phyloP scores from a whole-genome alignment of 2,113 vertebrate species.

The Sardina pilchardus region DNA sequence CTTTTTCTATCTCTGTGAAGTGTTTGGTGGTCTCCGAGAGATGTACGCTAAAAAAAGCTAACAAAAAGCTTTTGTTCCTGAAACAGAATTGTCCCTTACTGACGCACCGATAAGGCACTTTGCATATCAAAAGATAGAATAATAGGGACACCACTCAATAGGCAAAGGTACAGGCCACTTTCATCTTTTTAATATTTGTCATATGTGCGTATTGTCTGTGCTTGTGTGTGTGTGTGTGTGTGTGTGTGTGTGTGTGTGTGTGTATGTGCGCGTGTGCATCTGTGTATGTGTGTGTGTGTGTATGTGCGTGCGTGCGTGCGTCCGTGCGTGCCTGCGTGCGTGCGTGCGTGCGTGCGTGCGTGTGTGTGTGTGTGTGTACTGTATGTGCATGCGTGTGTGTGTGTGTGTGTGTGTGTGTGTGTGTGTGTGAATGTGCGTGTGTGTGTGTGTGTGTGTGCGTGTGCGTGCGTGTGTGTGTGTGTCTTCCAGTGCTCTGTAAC shows the following conservation, averaged over 20 bases:
- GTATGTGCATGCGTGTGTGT: neutral
- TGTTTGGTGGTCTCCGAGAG: neutral
- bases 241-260: neutral
- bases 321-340: conserved; percentile 18
- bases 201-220: neutral
- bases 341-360: neutral
- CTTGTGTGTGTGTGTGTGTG: neutral
- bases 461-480: neutral
- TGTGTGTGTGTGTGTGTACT: neutral
- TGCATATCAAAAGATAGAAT: neutral
- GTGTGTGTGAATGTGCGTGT: conserved; percentile 18
- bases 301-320: neutral
- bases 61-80: conserved; percentile 4
- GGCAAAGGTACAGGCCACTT: neutral
- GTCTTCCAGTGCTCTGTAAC: conserved; percentile 83
- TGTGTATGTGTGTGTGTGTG: conserved; percentile 19
- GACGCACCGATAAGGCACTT: neutral
- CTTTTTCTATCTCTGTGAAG: neutral
- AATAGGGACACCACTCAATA: neutral
- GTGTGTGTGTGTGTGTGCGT: neutral
- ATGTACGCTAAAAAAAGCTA: neutral
- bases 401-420: neutral
- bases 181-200: neutral
- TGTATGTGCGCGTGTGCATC: neutral
- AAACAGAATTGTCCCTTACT: neutral